These are phyloP conservation scores for Oryzias melastigma DNA, from an alignment of 2,113 vertebrate species.

Conservation along the genomic window DNA sequence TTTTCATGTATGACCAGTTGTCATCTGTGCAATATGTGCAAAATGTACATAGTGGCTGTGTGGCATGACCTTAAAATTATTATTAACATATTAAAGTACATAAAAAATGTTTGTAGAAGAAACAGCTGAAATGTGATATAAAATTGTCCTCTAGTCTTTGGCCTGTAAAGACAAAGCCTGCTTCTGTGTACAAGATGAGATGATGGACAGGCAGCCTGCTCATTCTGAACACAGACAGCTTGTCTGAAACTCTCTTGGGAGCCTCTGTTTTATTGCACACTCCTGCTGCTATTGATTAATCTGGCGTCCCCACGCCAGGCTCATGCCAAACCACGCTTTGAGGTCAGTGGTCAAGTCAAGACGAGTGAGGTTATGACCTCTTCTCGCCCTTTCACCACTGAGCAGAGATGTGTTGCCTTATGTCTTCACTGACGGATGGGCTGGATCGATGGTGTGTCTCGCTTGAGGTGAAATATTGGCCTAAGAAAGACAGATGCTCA, in stretches of 20 bases:
- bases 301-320: slow-evolving; percentile 52
- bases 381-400: slow-evolving; percentile 44
- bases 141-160: background rate
- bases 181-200: background rate
- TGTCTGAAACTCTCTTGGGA: slow-evolving; percentile 36
- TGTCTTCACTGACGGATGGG: slow-evolving; percentile 40
- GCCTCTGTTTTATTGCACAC: slow-evolving; percentile 37
- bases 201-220: slow-evolving; percentile 42
- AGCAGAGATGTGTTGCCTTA: slow-evolving; percentile 48
- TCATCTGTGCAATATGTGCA: too few relatives aligned
- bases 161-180: background rate
- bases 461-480: slow-evolving; percentile 50
- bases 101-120: too few relatives aligned
- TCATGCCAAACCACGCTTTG: slow-evolving; percentile 34
- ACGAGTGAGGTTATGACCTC: slow-evolving; percentile 38
- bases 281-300: slow-evolving; percentile 50
- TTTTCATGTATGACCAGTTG: too few relatives aligned
- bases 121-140: too few relatives aligned
- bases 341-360: slow-evolving; percentile 45
- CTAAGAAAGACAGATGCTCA: slow-evolving; percentile 34
- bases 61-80: background rate
- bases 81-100: too few relatives aligned
- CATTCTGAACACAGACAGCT: slow-evolving; percentile 28
- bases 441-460: slow-evolving; percentile 45
- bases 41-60: too few relatives aligned